Conservation (phyloP, 2,888 invertebrate genomes). For the Rhagophthalmus giganteus region DNA sequence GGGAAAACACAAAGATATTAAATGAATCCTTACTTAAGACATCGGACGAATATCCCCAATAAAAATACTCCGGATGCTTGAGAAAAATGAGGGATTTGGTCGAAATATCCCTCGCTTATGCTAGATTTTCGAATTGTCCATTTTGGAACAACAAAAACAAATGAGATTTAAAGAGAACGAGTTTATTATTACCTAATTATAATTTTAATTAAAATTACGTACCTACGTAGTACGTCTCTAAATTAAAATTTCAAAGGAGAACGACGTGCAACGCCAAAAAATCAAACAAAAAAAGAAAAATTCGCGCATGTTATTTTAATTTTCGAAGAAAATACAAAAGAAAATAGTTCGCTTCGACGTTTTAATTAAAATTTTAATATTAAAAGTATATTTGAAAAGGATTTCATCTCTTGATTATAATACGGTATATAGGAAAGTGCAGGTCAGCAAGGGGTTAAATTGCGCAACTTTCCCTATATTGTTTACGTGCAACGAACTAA, state of each 20-base stretch:
- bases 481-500: constrained; percentile 15
- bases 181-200: no score
- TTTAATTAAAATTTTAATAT: not conserved
- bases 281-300: not conserved
- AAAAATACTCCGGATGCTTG: constrained; percentile 13
- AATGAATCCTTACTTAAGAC: constrained; percentile 31
- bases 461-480: constrained; percentile 11
- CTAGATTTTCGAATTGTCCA: constrained; percentile 6
- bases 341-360: not conserved
- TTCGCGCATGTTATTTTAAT: not conserved
- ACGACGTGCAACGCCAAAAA: not conserved
- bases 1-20: constrained; percentile 34
- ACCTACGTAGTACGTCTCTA: no score
- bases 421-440: not conserved
- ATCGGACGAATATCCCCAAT: constrained; percentile 11
- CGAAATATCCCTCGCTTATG: constrained; percentile 13
- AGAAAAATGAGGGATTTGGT: constrained; percentile 15
- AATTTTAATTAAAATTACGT: no score
- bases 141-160: constrained; percentile 6
- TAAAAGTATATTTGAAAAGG: not conserved
- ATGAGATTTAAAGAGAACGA: not conserved
- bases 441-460: constrained; percentile 7
- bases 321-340: not conserved
- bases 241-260: not conserved
- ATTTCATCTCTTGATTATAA: not conserved